phyloP scores from a whole-genome alignment of 2,797 vertebrate genomes.

The Argyrosomus regius region DNA sequence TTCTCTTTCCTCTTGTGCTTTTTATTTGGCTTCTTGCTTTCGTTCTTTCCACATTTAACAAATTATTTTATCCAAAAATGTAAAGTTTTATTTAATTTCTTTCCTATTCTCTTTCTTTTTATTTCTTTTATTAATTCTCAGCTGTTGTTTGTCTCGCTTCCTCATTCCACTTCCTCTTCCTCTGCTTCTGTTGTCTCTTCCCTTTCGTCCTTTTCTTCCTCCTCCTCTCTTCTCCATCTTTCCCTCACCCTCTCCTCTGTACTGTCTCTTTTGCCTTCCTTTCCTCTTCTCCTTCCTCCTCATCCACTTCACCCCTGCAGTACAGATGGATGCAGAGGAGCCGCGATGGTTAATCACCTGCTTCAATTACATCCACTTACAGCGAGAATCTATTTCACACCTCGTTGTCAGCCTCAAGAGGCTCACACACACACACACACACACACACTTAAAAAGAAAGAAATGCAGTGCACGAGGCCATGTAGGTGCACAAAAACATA shows the following conservation, averaged over 20 bases:
- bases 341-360: constrained; percentile 53
- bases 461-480: neutral
- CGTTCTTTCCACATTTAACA: too few species aligned
- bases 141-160: too few species aligned
- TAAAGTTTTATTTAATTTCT: too few species aligned
- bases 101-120: too few species aligned
- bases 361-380: constrained; percentile 60
- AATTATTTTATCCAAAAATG: too few species aligned
- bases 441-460: neutral
- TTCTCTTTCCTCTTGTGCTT: too few species aligned
- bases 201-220: neutral
- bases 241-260: too few species aligned
- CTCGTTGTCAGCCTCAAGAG: neutral
- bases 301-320: neutral
- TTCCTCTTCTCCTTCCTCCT: too few species aligned
- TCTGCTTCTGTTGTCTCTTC: neutral
- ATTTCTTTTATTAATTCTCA: too few species aligned
- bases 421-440: constrained; percentile 4
- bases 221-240: neutral
- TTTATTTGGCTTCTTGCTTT: too few species aligned
- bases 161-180: too few species aligned
- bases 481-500: neutral
- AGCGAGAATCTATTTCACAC: constrained; percentile 42
- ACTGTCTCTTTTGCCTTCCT: neutral
- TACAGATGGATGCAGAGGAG: constrained; percentile 18